Evolutionary conservation across 2,888 invertebrate genomes (phyloP).

Genomic region (Argyresthia goedartella): DNA sequence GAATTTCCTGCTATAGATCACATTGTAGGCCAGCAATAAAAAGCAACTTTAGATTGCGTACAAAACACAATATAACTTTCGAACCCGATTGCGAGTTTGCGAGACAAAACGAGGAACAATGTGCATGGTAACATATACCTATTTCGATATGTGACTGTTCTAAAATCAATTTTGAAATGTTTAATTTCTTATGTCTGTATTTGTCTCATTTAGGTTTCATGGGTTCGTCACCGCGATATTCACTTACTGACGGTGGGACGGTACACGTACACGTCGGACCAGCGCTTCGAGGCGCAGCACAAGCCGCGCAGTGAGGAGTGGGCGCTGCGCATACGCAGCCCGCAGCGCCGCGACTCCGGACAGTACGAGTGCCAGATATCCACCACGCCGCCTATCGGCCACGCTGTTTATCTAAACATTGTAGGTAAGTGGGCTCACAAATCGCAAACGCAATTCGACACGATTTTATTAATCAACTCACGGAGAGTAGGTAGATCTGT

Average conservation of each 20-base stretch:
- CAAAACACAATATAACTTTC: too few relatives aligned
- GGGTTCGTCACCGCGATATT: slow-evolving; percentile 92
- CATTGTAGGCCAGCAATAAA: too few relatives aligned
- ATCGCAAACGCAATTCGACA: not conserved
- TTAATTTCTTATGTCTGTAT: too few relatives aligned
- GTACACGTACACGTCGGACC: slow-evolving; percentile 88
- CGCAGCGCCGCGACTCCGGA: slow-evolving; percentile 86
- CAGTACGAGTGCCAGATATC: slow-evolving; percentile 94
- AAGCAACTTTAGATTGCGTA: too few relatives aligned
- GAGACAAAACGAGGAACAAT: too few relatives aligned
- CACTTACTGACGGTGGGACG: slow-evolving; percentile 90
- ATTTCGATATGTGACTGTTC: too few relatives aligned
- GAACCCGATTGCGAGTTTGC: too few relatives aligned
- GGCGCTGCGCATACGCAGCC: slow-evolving; percentile 76
- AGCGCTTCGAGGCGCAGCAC: slow-evolving; percentile 85
- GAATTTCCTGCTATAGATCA: too few relatives aligned
- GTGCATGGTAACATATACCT: too few relatives aligned
- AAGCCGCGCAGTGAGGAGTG: slow-evolving; percentile 90
- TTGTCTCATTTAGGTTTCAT: slow-evolving; percentile 80
- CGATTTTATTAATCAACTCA: not conserved
- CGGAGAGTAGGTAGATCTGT: not conserved
- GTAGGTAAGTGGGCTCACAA: slow-evolving; percentile 75
- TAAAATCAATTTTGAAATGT: too few relatives aligned
- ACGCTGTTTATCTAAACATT: slow-evolving; percentile 84
- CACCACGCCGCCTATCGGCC: slow-evolving; percentile 89